phyloP scores from a whole-genome alignment of 2,797 vertebrate genomes.

The Acipenser ruthenus region DNA sequence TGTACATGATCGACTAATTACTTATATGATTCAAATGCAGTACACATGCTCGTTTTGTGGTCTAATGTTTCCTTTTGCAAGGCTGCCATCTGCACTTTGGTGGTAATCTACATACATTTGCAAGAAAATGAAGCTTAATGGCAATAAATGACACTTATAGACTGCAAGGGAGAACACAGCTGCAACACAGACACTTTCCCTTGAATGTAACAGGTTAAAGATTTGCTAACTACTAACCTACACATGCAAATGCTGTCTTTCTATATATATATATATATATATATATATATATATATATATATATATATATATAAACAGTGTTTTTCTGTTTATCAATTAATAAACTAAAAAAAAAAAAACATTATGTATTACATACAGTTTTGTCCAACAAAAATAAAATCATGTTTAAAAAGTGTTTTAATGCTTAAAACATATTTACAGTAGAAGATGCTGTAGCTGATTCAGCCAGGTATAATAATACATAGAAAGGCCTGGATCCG shows the following conservation, averaged over 20 bases:
- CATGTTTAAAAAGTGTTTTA: background rate
- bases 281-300: background rate
- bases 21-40: background rate
- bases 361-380: background rate
- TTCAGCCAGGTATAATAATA: slow-evolving; percentile 6
- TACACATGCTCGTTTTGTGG: background rate
- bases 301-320: background rate
- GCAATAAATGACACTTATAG: slow-evolving; percentile 18
- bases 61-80: background rate
- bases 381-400: background rate
- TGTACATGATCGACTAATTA: no score
- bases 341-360: background rate
- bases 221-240: background rate
- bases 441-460: background rate
- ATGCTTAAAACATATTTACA: background rate
- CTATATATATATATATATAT: background rate
- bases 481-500: slow-evolving; percentile 4
- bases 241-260: background rate
- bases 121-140: slow-evolving; percentile 7
- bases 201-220: slow-evolving; percentile 13
- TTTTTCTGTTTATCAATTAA: background rate
- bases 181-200: slow-evolving; percentile 4
- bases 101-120: background rate
- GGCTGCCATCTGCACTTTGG: slow-evolving; percentile 15
- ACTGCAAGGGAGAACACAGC: background rate